Percentiles rank a stretch among this genome's conserved stretches.
phyloP scores from a whole-genome alignment of 2,888 invertebrate species.

The Troilus luridus region DNA sequence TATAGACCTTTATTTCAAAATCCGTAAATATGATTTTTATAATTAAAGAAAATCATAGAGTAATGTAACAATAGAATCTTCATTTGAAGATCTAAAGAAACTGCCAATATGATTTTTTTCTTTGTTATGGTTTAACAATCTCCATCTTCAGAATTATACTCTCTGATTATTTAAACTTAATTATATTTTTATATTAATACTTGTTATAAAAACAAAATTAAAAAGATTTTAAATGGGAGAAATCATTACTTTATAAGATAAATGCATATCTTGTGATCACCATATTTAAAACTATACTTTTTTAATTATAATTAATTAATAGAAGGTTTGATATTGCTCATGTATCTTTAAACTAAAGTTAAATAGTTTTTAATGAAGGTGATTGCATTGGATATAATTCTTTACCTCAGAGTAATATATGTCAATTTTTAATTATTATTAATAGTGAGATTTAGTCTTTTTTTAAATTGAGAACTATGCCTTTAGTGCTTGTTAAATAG shows the following conservation, averaged over 20 bases:
- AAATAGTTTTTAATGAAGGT: not conserved
- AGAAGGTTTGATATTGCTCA: not conserved
- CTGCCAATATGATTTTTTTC: not conserved
- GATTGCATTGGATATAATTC: not conserved
- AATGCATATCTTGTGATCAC: no score
- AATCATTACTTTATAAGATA: no score
- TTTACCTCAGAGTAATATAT: not conserved
- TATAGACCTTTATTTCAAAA: not conserved
- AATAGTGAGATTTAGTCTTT: not conserved
- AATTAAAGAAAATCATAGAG: not conserved
- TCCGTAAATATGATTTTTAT: not conserved
- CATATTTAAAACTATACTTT: no score
- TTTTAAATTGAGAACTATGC: not conserved
- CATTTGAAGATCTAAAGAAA: not conserved
- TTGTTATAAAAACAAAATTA: no score
- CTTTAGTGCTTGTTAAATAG: not conserved
- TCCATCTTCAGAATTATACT: not conserved
- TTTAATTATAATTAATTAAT: no score
- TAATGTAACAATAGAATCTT: not conserved
- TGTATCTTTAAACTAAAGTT: not conserved
- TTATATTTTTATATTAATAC: not conserved
- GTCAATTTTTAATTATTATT: not conserved
- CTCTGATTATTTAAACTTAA: not conserved
- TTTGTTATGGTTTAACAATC: not conserved
- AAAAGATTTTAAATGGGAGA: no score